Evolutionary conservation across 2,797 vertebrate genomes (phyloP).

Genomic region (Miichthys miiuy): DNA sequence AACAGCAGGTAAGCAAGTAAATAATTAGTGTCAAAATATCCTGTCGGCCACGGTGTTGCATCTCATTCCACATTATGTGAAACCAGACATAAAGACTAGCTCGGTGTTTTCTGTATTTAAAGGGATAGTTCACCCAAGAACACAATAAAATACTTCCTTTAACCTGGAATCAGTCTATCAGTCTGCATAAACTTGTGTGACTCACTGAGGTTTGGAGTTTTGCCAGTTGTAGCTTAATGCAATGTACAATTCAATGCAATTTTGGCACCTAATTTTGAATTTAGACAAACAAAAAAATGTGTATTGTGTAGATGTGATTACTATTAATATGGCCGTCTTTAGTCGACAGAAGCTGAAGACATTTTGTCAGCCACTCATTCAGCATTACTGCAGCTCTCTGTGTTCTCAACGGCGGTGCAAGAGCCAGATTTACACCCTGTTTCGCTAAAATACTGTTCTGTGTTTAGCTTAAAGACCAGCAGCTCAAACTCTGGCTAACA

Average conservation of each 20-base stretch:
- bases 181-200: background rate
- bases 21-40: constrained; percentile 63
- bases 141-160: background rate
- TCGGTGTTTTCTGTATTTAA: constrained; percentile 29
- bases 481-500: background rate
- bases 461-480: background rate
- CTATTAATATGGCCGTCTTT: background rate
- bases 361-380: too few species aligned
- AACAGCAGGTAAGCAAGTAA: constrained; percentile 57
- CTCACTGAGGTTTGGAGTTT: background rate
- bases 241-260: background rate
- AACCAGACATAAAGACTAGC: constrained; percentile 21
- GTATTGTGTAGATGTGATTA: background rate
- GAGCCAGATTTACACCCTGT: background rate
- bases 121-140: constrained; percentile 7
- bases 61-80: constrained; percentile 37
- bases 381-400: too few species aligned
- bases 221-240: background rate
- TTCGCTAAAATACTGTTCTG: background rate
- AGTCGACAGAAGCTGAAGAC: background rate
- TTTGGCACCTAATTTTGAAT: background rate
- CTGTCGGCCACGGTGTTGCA: constrained; percentile 16
- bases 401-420: background rate
- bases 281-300: too few species aligned
- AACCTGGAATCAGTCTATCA: background rate